A percentile compares a stretch with the other conserved stretches of the same genome.
These are phyloP conservation scores for Anthopleura xanthogrammica DNA, from an alignment of 92 coral and sea anemone genomes.

Conservation along the genomic window DNA sequence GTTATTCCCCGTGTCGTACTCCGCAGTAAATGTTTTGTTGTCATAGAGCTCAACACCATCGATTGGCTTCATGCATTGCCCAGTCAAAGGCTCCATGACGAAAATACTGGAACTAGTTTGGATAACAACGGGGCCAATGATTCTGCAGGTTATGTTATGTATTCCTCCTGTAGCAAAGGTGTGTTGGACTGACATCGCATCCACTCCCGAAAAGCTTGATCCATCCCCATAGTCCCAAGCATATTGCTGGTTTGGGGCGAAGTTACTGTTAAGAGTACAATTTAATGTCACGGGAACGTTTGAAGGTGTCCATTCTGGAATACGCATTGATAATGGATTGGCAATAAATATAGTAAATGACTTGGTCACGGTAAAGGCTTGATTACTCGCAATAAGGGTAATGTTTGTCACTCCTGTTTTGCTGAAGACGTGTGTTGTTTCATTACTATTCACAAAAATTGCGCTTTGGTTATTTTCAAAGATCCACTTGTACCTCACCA, in stretches of 20 bases:
- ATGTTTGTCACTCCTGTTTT: constrained; percentile 54
- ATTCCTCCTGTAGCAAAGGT: constrained; percentile 54
- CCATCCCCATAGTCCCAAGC: constrained; percentile 84
- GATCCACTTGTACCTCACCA: constrained; percentile 67
- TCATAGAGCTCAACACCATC: constrained; percentile 67
- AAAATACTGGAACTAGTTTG: constrained; percentile 37
- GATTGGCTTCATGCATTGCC: constrained; percentile 48
- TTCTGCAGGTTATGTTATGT: constrained; percentile 42
- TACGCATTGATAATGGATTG: constrained; percentile 40
- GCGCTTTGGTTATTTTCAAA: constrained; percentile 55
- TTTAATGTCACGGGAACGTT: constrained; percentile 16
- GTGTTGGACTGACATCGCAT: constrained; percentile 44
- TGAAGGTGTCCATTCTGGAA: constrained; percentile 42
- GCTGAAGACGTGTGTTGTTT: constrained; percentile 36
- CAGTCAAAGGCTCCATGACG: constrained; percentile 67
- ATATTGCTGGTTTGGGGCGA: constrained; percentile 31
- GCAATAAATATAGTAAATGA: constrained; percentile 47
- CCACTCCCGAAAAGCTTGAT: constrained; percentile 10
- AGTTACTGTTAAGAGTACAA: constrained; percentile 39
- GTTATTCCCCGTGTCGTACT: constrained; percentile 70
- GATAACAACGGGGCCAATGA: constrained; percentile 22
- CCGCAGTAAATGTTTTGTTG: constrained; percentile 52
- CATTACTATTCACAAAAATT: constrained; percentile 40
- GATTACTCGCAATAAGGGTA: constrained; percentile 63
- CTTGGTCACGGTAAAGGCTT: constrained; percentile 36